A percentile compares a stretch with the other conserved stretches of the same genome.
Evolutionary conservation across 2,797 vertebrate species (phyloP).

Genomic region (Sebastiscus albofasciatus): DNA sequence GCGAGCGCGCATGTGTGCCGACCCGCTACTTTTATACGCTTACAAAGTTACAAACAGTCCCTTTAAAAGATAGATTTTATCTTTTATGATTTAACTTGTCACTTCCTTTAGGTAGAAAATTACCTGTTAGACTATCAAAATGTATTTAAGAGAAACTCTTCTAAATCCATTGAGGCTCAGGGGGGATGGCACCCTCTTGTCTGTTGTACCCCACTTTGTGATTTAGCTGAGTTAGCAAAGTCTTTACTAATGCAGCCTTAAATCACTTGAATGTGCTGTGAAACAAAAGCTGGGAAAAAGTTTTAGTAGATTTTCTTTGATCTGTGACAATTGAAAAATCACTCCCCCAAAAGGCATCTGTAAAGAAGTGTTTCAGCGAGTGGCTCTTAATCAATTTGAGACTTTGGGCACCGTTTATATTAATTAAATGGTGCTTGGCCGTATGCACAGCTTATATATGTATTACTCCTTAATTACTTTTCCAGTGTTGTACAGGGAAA

Average conservation of each 20-base stretch:
- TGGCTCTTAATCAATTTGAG: neutral
- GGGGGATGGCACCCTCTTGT: neutral
- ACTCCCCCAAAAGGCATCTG: neutral
- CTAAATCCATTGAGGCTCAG: neutral
- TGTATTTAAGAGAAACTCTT: slow-evolving; percentile 15
- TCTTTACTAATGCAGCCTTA: slow-evolving; percentile 24
- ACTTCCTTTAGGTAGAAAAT: neutral
- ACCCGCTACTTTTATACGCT: too few species aligned
- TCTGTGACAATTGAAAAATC: slow-evolving; percentile 7
- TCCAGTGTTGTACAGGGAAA: neutral
- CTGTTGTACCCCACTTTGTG: slow-evolving; percentile 15
- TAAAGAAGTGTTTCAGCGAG: neutral
- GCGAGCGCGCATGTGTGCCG: too few species aligned
- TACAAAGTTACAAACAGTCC: too few species aligned
- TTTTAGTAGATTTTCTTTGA: slow-evolving; percentile 5
- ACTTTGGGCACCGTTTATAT: slow-evolving; percentile 1
- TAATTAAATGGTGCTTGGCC: neutral
- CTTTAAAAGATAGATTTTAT: neutral
- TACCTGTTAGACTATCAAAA: neutral
- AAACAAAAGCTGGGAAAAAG: slow-evolving; percentile 12
- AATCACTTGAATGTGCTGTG: slow-evolving; percentile 23
- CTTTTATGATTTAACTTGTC: neutral
- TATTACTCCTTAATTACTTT: neutral
- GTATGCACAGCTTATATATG: neutral
- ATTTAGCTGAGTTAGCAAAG: slow-evolving; percentile 28